phyloP scores from a whole-genome alignment of 1,140 invertebrate genomes.

The Theocolax elegans region DNA sequence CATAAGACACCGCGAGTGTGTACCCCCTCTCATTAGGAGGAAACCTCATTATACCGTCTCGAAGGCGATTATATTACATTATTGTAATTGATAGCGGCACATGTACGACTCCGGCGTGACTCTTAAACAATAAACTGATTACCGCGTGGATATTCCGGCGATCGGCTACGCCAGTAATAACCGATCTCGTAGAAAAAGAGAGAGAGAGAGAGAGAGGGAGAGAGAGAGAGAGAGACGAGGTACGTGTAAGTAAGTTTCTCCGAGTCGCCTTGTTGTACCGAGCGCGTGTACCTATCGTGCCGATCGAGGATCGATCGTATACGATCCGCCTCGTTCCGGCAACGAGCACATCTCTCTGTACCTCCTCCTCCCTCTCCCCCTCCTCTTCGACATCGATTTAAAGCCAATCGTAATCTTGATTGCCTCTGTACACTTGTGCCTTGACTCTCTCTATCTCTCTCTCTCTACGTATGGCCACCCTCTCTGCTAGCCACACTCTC shows the following conservation, averaged over 20 bases:
- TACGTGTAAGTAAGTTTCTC: background rate
- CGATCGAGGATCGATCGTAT: slow-evolving; percentile 34
- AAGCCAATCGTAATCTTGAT: slow-evolving; percentile 41
- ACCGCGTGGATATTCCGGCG: slow-evolving; percentile 32
- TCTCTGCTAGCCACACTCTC: no score
- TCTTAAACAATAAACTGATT: slow-evolving; percentile 60
- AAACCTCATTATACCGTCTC: slow-evolving; percentile 51
- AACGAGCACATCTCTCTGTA: slow-evolving; percentile 12
- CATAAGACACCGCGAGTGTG: slow-evolving; percentile 20
- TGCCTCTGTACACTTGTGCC: slow-evolving; percentile 22
- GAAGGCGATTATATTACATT: slow-evolving; percentile 57
- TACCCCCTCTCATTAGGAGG: slow-evolving; percentile 53
- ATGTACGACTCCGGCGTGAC: slow-evolving; percentile 52
- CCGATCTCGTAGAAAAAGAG: no score
- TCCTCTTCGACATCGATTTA: slow-evolving; percentile 35
- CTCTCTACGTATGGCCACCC: no score
- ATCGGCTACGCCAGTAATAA: slow-evolving; percentile 32
- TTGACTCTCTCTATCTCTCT: no score
- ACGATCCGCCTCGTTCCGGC: slow-evolving; percentile 36
- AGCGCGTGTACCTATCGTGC: slow-evolving; percentile 32
- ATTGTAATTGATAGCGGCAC: slow-evolving; percentile 56
- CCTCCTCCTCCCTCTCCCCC: background rate
- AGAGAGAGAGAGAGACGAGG: no score
- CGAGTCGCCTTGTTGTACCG: slow-evolving; percentile 3
- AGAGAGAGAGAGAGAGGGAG: background rate